Base-by-base conservation (phyloP, 2,797 vertebrate genomes). In the Pyrocephalus nanus region DNA sequence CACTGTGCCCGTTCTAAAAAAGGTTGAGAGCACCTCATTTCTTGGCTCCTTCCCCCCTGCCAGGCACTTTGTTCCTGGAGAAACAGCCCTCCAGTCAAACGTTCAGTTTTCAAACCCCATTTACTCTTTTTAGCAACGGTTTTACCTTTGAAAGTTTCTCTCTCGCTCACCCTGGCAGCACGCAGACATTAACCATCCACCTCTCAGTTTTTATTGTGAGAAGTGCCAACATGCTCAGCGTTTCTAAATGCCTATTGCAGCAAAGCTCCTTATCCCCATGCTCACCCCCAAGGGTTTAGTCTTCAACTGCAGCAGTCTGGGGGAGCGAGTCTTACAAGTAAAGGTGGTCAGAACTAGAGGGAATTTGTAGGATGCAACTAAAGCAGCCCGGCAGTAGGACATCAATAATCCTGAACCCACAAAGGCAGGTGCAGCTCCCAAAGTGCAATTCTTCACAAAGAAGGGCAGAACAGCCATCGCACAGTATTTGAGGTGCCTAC, bases 261-360 rank as follows among this genome's bases (percentile, higher is more conserved):
- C 47, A 69, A 64, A 85, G 26, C 17, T 86, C 38, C 86, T 85
- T 30, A 62, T 29, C 26, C 15, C 6, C 6, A 10, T 0, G 17
- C 8, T 87, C 43, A 58, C 13, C 15, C 42, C 42, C 34, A 45
- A 25, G 3, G 8, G 8, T 19, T 81, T 25, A 32, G 23, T 11
- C 43, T 76, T 66, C 34, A 54, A 29, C 25, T n/a, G 27, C 48
- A 64, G 21, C 42, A 74, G n/a, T 26, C n/a, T 9, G 10, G 30
- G 10, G 30, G 11, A 65, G 1, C 0, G 0, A 51, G 32, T 3
- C 27, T 23, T 30, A 48, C 0, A 6, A 79, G 38, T 1, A 2
- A 57, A 43, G 12, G 27, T 8, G 27, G 21, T 5, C 61, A 65
- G 54, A 74, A 73, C 30, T 8, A 13, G 20, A 38, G 34, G 34